These are phyloP conservation scores for Lacerta bilineata DNA, from an alignment of 2,797 vertebrate genomes.

Conservation along the genomic window DNA sequence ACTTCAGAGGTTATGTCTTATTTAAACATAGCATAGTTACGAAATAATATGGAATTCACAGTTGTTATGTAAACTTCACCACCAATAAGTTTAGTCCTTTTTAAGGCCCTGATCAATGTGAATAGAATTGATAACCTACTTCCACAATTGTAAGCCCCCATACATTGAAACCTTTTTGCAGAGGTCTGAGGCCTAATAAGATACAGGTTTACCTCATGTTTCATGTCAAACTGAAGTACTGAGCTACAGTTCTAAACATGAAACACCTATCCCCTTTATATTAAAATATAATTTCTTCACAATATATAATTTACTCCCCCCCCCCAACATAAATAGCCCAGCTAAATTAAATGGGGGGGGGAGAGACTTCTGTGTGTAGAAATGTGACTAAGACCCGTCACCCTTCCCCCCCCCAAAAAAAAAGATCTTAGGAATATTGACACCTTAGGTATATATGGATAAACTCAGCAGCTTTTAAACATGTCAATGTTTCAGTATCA, in stretches of 20 bases:
- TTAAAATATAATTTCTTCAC: not conserved
- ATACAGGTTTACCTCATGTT: not conserved
- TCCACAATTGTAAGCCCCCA: not conserved
- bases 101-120: too few relatives aligned
- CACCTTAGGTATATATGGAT: not conserved
- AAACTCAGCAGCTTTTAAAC: conserved; percentile 3
- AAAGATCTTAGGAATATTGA: not conserved
- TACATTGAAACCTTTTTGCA: not conserved
- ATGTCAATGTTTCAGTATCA: not conserved
- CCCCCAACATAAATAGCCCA: too few relatives aligned
- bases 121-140: too few relatives aligned
- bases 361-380: not conserved
- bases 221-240: not conserved
- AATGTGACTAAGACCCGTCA: not conserved
- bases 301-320: not conserved
- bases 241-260: not conserved
- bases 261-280: not conserved
- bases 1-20: not conserved
- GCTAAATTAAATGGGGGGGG: too few relatives aligned
- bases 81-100: too few relatives aligned
- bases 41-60: not conserved
- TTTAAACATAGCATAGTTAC: not conserved
- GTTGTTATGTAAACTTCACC: too few relatives aligned
- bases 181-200: not conserved
- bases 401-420: not conserved